Conservation (phyloP, 2,797 vertebrate genomes). For the Falco biarmicus region DNA sequence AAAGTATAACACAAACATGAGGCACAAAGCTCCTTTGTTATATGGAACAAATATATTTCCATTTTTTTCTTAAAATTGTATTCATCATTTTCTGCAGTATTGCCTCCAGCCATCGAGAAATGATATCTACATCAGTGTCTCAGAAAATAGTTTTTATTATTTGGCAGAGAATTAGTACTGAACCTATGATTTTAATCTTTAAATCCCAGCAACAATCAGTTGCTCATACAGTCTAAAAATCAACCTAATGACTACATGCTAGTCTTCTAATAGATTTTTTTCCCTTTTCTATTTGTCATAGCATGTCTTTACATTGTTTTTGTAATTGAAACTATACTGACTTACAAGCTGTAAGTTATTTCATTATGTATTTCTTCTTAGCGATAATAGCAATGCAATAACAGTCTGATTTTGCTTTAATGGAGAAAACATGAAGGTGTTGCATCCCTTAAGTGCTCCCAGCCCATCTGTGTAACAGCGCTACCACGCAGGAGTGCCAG, state of each 20-base stretch:
- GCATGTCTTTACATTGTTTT: not conserved
- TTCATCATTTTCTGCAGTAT: not conserved
- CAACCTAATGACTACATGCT: not conserved
- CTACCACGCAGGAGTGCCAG: not conserved
- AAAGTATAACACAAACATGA: not conserved
- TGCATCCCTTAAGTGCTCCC: fast-evolving
- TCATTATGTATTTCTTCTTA: not conserved
- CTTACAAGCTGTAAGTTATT: not conserved
- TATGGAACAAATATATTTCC: not conserved
- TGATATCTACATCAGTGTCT: not conserved
- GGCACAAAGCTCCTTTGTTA: not conserved
- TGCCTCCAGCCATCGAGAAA: not conserved
- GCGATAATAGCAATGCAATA: not conserved
- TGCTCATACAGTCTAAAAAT: not conserved
- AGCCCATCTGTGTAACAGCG: not conserved
- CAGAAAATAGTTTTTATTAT: not conserved
- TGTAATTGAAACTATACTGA: not conserved
- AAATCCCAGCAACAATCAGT: not conserved
- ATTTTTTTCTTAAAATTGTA: not conserved
- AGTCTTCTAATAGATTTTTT: not conserved
- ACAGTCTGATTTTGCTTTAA: not conserved
- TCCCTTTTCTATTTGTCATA: not conserved
- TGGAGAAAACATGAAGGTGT: not conserved
- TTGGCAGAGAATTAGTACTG: not conserved
- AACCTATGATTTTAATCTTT: not conserved